A percentile compares a stretch with the other conserved stretches of the same genome.
Conservation (phyloP, 2,113 vertebrate genomes). For the Tragelaphus strepsiceros region DNA sequence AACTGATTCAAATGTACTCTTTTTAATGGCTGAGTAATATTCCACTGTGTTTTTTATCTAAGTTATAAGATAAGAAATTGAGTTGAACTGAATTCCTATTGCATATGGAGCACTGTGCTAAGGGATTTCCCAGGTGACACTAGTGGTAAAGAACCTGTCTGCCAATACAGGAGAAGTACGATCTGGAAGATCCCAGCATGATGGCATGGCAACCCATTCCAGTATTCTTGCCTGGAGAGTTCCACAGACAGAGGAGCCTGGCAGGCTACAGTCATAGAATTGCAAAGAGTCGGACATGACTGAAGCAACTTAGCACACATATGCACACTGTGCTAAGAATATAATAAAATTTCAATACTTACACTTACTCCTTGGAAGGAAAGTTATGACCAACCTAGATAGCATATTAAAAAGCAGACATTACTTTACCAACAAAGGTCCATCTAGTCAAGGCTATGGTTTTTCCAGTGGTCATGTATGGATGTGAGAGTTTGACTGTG, state of each 20-base stretch:
- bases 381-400: too few species aligned
- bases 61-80: not conserved
- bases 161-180: not conserved
- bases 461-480: too few species aligned
- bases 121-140: not conserved
- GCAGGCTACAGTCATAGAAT: not conserved
- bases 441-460: too few species aligned
- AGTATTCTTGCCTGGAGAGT: not conserved
- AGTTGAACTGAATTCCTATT: not conserved
- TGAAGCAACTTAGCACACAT: not conserved
- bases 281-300: not conserved
- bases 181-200: not conserved
- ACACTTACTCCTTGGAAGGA: too few species aligned
- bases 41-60: not conserved
- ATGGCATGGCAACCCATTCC: not conserved
- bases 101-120: not conserved
- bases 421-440: too few species aligned
- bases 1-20: too few species aligned
- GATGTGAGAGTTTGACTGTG: too few species aligned
- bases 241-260: not conserved
- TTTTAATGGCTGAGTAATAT: too few species aligned
- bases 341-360: not conserved
- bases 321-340: not conserved
- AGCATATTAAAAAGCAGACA: too few species aligned
- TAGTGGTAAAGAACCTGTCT: not conserved